Conservation (phyloP, 2,113 vertebrate genomes). For the Rhinolophus sinicus region DNA sequence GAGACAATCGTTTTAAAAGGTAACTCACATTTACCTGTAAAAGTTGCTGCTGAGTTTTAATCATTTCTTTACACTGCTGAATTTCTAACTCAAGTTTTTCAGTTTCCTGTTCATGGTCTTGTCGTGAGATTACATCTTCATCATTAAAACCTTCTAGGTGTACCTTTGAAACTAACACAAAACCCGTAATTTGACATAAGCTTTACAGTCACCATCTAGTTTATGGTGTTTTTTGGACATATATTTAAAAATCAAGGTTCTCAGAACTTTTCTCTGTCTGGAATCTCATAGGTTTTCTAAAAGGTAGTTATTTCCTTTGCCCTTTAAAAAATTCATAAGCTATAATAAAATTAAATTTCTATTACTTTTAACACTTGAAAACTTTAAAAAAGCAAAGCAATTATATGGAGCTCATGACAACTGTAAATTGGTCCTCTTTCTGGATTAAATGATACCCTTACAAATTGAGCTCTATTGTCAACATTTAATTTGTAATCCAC, state of each 20-base stretch:
- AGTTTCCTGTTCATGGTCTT: slow-evolving; percentile 93
- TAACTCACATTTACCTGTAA: slow-evolving; percentile 89
- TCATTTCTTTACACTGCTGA: slow-evolving; percentile 97
- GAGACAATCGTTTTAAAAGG: background rate
- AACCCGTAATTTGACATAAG: background rate
- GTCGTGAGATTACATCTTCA: slow-evolving; percentile 90
- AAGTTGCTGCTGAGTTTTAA: slow-evolving; percentile 95
- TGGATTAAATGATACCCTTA: background rate
- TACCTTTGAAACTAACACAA: slow-evolving; percentile 88
- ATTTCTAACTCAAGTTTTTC: slow-evolving; percentile 93
- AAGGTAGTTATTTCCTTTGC: slow-evolving; percentile 9
- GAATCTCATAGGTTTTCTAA: slow-evolving; percentile 23
- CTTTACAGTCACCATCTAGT: background rate
- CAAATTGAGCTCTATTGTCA: background rate
- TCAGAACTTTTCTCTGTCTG: slow-evolving; percentile 6
- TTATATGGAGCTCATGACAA: background rate
- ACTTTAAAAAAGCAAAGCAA: background rate
- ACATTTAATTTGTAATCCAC: slow-evolving; percentile 15
- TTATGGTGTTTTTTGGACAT: background rate
- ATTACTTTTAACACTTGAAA: slow-evolving; percentile 34
- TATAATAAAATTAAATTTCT: background rate
- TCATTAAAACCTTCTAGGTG: slow-evolving; percentile 84
- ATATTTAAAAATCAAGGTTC: slow-evolving; percentile 38
- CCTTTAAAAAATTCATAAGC: slow-evolving; percentile 33
- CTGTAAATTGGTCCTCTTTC: background rate